phyloP scores from a whole-genome alignment of 2,797 vertebrate species.

The Tragelaphus oryx region DNA sequence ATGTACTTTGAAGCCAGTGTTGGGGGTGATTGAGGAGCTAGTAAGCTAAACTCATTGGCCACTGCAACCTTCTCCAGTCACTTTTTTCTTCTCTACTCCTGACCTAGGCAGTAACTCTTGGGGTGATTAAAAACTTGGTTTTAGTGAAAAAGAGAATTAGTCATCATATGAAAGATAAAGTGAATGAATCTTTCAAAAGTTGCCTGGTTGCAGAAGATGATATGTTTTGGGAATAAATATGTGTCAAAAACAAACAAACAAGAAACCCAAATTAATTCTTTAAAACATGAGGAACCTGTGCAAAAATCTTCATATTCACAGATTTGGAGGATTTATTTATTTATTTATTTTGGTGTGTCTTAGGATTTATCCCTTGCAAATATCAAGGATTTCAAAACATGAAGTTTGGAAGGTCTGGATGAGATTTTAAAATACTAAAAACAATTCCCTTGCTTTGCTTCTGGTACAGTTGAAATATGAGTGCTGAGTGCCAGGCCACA shows the following conservation, averaged over 20 bases:
- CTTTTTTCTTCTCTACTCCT: conserved; percentile 4
- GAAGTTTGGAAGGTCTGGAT: neutral
- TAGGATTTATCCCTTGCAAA: conserved; percentile 17
- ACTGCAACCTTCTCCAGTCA: neutral
- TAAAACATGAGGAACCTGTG: neutral
- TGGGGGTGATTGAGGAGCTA: conserved; percentile 41
- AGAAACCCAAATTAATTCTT: neutral
- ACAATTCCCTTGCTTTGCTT: neutral
- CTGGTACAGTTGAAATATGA: neutral
- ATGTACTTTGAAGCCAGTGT: conserved; percentile 73
- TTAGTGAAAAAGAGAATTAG: conserved; percentile 28
- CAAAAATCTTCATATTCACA: neutral
- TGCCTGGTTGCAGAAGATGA: neutral
- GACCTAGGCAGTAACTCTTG: neutral
- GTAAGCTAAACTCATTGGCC: conserved; percentile 12
- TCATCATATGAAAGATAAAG: neutral
- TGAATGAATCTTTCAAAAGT: neutral
- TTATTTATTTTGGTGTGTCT: neutral
- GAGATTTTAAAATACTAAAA: conserved; percentile 4
- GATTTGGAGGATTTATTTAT: neutral
- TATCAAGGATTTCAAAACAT: conserved; percentile 24
- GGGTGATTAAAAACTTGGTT: conserved; percentile 42
- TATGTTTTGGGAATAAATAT: neutral
- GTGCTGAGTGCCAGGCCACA: neutral
- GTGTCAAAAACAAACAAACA: neutral